Evolutionary conservation across 2,113 vertebrate genomes (phyloP).

Genomic region (Lanius ludovicianus): DNA sequence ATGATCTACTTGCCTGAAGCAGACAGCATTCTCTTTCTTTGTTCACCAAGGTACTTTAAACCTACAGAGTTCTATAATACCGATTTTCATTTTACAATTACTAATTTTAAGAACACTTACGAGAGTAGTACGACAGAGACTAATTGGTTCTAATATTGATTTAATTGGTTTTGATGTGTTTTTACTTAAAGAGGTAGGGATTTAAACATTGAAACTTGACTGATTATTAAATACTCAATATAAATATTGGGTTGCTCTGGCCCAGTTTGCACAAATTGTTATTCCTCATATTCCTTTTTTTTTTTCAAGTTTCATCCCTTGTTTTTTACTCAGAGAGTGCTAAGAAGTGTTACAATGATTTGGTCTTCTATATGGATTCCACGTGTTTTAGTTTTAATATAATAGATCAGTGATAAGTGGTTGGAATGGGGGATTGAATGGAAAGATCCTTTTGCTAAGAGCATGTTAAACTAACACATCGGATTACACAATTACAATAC

Average conservation of each 20-base stretch:
- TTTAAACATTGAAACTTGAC: background rate
- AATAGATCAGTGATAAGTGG: background rate
- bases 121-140: background rate
- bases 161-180: background rate
- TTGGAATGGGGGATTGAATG: background rate
- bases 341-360: background rate
- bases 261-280: background rate
- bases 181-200: background rate
- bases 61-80: background rate
- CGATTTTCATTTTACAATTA: background rate
- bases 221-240: background rate
- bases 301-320: background rate
- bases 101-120: background rate
- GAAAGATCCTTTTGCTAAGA: background rate
- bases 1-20: constrained; percentile 99
- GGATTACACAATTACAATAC: background rate
- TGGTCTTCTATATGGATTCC: background rate
- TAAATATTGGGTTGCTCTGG: background rate
- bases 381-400: background rate
- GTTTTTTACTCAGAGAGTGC: background rate
- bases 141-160: background rate
- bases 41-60: constrained; percentile 90
- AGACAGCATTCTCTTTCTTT: constrained; percentile 98
- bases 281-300: background rate
- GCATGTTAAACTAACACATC: background rate